Conservation (phyloP, 2,797 vertebrate species). For the Poeciliopsis gracilis region DNA sequence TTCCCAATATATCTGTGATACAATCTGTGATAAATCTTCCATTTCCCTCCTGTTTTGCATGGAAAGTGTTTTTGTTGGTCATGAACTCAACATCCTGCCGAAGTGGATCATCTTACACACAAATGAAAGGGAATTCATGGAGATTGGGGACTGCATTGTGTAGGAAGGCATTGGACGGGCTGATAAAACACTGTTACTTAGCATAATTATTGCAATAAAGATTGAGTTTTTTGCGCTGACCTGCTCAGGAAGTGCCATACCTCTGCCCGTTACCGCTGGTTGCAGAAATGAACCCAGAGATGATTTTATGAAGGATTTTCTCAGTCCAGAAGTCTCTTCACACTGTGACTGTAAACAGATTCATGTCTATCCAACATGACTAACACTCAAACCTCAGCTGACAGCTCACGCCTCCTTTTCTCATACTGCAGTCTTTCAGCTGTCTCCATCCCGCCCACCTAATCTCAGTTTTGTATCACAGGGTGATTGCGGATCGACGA, state of each 20-base stretch:
- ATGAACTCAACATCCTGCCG: too few species aligned
- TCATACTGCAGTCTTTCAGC: conserved; percentile 8
- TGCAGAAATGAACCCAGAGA: neutral
- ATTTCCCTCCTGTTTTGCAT: too few species aligned
- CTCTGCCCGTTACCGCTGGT: neutral
- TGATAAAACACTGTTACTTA: neutral
- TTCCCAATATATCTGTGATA: too few species aligned
- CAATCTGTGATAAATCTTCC: too few species aligned
- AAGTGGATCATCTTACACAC: too few species aligned
- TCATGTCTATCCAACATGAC: neutral
- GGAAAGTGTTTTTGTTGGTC: too few species aligned
- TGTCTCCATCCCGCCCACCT: conserved; percentile 14
- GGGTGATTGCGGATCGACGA: neutral
- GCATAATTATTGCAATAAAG: neutral
- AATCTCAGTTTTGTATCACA: conserved; percentile 6
- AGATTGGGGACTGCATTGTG: neutral
- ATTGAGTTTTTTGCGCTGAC: neutral
- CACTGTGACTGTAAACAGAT: neutral
- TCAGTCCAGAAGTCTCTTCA: neutral
- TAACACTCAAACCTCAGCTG: neutral
- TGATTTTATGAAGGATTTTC: neutral
- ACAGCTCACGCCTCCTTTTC: neutral
- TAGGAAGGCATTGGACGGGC: neutral
- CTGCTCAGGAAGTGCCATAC: neutral
- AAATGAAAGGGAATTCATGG: too few species aligned